Percentiles rank a stretch among this genome's conserved stretches.
Conservation (phyloP, 2,113 vertebrate species). For the Piprites chloris region DNA sequence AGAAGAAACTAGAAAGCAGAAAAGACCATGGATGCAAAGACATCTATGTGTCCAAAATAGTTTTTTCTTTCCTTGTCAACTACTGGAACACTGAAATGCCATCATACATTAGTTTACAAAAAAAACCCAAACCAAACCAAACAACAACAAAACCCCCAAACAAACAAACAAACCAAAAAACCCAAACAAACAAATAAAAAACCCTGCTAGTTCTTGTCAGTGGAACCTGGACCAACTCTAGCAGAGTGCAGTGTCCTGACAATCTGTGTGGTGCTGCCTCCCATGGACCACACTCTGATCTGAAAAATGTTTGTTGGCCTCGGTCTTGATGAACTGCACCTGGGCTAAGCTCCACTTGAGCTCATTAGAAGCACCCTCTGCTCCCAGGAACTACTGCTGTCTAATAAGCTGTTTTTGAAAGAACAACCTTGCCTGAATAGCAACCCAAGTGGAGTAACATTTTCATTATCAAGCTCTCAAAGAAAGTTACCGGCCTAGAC, state of each 20-base stretch:
- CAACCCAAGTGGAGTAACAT: background rate
- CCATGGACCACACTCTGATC: background rate
- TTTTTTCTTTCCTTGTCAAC: background rate
- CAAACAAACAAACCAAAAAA: too few species aligned
- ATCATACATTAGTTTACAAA: background rate
- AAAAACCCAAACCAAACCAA: too few species aligned
- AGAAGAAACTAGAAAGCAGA: background rate
- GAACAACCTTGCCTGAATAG: background rate
- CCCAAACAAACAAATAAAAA: too few species aligned
- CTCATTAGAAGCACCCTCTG: background rate
- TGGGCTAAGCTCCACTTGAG: background rate
- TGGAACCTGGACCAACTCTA: background rate
- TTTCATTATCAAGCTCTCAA: background rate
- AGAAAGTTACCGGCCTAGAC: background rate
- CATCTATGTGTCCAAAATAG: background rate
- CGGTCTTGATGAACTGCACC: rapidly evolving
- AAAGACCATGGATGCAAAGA: background rate
- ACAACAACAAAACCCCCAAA: too few species aligned
- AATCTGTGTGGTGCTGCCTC: background rate
- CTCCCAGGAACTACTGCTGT: background rate
- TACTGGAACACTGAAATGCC: background rate
- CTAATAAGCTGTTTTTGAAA: background rate
- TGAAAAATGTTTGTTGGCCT: background rate
- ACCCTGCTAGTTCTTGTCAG: background rate
- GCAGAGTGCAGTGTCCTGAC: background rate